Base-by-base conservation (phyloP, 1,140 invertebrate species). In the Frieseomelitta varia region DNA sequence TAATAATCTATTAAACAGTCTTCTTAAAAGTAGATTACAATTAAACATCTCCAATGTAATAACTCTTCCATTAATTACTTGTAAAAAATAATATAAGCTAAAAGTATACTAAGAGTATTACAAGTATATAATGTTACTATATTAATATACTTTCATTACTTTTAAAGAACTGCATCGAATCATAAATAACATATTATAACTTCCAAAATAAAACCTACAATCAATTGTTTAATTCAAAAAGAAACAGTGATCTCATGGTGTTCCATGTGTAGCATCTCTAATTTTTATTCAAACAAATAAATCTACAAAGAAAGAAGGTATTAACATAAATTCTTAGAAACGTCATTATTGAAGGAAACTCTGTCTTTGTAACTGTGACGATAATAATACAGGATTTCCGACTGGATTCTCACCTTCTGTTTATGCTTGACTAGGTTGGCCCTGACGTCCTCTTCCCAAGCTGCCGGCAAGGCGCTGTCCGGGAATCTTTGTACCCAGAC, bases 371-470 rank as follows among this genome's bases (percentile, higher is more conserved):
- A 61, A 76, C 71, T 87, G 24, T n/a, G 24, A 27, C 55, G 17
- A 69, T 34, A n/a, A 53, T 27, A 78, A 39, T n/a, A 55, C 34
- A 63, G 2, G 6, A 65, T 55, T 78, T 47, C 12, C 24, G 3
- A 73, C 34, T 63, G 3, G 6, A n/a, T 6, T 71, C 24, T 86
- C 88, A 94, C 94, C 95, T 97, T 97, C 92, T 97, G 96, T 95
- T 97, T 97, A 95, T 98, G 98, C 95, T 97, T 98, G 88, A 97
- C 96, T 85, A 98, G 96, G 95, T 98, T 98, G 76, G 97, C 97
- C 91, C 97, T 96, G 87, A 98, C 97, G 96, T 98, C 97, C 94
- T 98, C 97, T 93, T 98, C 97, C 98, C 97, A 98, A 93, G 97
- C 97, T 92, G 97, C 97, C 91, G 98, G 98, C 88, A 98, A 95